Percentiles rank a stretch among this genome's conserved stretches.
These are phyloP conservation scores for Sarcophilus harrisii DNA, from an alignment of 2,797 vertebrate genomes.

Conservation along the genomic window DNA sequence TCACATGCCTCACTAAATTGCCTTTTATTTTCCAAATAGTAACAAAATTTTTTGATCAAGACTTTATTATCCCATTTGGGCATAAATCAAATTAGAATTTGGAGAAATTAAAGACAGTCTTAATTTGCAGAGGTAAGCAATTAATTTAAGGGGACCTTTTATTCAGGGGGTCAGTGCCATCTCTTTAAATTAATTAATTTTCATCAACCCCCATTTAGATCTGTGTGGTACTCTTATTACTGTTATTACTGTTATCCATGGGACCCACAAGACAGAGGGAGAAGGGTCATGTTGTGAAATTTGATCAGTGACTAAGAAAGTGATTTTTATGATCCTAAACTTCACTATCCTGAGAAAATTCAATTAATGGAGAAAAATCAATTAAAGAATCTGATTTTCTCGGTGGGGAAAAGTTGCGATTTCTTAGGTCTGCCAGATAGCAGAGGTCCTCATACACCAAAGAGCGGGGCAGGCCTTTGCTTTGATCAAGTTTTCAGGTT, in stretches of 20 bases:
- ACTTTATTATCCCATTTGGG: background rate
- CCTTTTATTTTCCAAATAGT: background rate
- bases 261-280: background rate
- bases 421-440: background rate
- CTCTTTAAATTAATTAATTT: background rate
- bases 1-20: background rate
- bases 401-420: background rate
- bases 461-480: background rate
- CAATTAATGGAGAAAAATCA: too few species aligned
- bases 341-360: background rate
- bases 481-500: background rate
- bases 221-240: background rate
- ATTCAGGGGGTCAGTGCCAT: background rate
- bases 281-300: background rate
- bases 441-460: background rate
- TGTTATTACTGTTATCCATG: background rate
- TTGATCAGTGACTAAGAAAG: background rate
- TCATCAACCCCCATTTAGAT: background rate
- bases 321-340: background rate
- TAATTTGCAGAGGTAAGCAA: background rate
- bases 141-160: background rate
- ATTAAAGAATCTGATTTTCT: background rate
- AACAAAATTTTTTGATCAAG: background rate
- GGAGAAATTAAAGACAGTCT: background rate
- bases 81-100: background rate